A percentile compares a stretch with the other conserved stretches of the same genome.
Evolutionary conservation across 2,113 vertebrate genomes (phyloP).

Genomic region (Muntiacus reevesi): DNA sequence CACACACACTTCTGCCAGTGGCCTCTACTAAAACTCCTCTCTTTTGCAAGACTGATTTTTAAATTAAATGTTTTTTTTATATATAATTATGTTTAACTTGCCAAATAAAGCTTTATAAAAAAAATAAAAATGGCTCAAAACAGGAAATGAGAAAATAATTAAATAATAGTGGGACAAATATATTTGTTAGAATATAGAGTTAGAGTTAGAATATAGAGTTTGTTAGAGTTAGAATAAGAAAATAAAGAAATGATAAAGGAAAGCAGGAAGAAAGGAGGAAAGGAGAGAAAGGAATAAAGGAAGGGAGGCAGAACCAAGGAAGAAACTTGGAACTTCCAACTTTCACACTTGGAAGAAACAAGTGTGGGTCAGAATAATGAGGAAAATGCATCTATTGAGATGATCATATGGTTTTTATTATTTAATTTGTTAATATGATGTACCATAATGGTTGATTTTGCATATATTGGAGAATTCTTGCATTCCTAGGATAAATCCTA

Average conservation of each 20-base stretch:
- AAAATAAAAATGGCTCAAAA: background rate
- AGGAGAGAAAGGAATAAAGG: background rate
- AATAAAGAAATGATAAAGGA: background rate
- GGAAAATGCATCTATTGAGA: background rate
- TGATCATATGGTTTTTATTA: background rate
- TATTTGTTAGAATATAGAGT: too few species aligned
- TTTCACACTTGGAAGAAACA: background rate
- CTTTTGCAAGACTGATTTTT: background rate
- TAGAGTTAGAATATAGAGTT: too few species aligned
- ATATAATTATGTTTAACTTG: background rate
- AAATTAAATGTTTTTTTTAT: background rate
- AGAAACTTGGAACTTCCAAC: background rate
- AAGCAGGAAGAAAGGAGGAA: background rate
- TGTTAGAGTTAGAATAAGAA: background rate
- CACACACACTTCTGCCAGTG: accelerated
- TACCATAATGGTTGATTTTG: background rate
- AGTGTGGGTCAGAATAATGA: background rate
- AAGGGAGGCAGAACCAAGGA: background rate
- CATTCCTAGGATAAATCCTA: background rate
- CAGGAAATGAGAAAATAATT: background rate
- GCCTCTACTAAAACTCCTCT: background rate
- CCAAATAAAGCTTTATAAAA: background rate
- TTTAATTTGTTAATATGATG: background rate
- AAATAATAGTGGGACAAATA: background rate
- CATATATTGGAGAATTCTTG: background rate